Evolutionary conservation across 2,113 vertebrate genomes (phyloP).

Genomic region (Microcebus lehilahytsara): DNA sequence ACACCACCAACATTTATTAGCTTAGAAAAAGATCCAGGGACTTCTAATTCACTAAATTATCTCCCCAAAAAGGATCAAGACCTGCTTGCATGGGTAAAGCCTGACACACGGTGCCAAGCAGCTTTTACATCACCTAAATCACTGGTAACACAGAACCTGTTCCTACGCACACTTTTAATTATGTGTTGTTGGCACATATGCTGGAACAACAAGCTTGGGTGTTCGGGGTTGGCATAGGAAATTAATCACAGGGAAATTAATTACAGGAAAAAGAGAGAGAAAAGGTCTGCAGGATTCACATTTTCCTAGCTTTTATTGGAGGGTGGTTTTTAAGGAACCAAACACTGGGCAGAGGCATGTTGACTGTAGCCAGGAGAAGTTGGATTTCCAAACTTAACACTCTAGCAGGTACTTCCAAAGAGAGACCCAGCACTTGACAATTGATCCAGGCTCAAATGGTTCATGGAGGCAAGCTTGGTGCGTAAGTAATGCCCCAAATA

Average conservation of each 20-base stretch:
- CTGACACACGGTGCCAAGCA: background rate
- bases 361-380: background rate
- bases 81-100: background rate
- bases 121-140: background rate
- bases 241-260: background rate
- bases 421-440: rapidly evolving
- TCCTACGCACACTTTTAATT: background rate
- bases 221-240: background rate
- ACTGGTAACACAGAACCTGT: background rate
- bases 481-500: background rate
- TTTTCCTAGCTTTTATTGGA: background rate
- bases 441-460: background rate
- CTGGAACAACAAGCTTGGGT: background rate
- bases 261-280: background rate
- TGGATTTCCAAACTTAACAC: background rate
- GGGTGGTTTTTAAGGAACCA: background rate
- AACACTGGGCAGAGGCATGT: background rate
- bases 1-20: background rate
- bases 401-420: background rate
- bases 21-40: background rate
- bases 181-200: background rate
- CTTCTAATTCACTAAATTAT: background rate
- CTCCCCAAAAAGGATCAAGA: background rate
- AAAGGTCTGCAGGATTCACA: background rate
- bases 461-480: no score